Base-by-base conservation (phyloP, 2,797 vertebrate species). In the Spinus olivaceus region DNA sequence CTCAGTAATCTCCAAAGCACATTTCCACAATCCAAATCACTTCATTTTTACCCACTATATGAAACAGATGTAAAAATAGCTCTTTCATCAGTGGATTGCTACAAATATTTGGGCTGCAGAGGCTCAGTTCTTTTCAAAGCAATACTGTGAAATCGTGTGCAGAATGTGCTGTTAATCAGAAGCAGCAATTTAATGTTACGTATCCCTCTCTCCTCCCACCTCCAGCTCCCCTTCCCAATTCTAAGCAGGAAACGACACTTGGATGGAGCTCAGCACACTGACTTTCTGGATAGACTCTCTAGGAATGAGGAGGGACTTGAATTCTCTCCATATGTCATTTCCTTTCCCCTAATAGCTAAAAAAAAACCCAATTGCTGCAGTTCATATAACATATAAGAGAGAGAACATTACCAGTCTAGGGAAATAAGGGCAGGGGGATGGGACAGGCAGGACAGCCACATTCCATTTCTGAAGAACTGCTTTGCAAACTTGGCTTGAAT, bases 251-350 rank as follows among this genome's bases (percentile, higher is more conserved):
- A 97, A 96, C 7, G 65, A 70, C 86, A 85, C 66, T 93, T 95
- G 95, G 96, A 95, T 20, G 3, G 53, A 80, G 83, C 90, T 95
- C 92, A 95, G 93, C 81, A 42, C 69, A 24, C 80, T 92, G 64
- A 88, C 51, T 84, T 96, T 96, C 94, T 97, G 94, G 91, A 93
- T 28, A 90, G 91, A 80, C 93, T 97, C 92, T 96, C 95, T 95
- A 97, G 96, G 95, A 97, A 97, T 76, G 89, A 92, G 94, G 89
- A 96, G 92, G 96, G 81, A 88, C 92, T 97, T 96, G 96, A 96
- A 96, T 97, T 88, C 92, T 92, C 90, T 95, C 95, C 90, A 91
- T 94, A 92, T 96, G 92, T 95, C 72, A 91, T 96, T 96, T 96
- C 81, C 92, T 97, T 96, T 94, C 93, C 93, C 78, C 76, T 96